Base-by-base conservation (phyloP, 1,140 invertebrate species). In the Sinonovacula constricta region DNA sequence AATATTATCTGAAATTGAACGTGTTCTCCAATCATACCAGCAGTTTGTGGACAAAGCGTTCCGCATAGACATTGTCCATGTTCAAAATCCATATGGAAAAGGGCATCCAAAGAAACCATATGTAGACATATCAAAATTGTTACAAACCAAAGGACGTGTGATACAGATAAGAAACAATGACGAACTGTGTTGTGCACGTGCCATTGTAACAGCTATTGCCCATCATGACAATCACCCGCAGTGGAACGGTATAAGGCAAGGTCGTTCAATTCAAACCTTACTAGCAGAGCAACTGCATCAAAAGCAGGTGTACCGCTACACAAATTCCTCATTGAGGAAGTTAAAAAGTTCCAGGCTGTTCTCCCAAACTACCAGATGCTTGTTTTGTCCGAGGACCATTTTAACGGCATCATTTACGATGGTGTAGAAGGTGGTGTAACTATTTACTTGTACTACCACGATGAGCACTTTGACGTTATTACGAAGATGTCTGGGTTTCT, bases 401-500 rank as follows among this genome's bases (percentile, higher is more conserved):
- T n/a, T n/a, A n/a, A n/a, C n/a, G n/a, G n/a, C n/a, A n/a, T n/a
- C n/a, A n/a, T n/a, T n/a, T 66, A 51, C 24, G 45, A 66, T 4
- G 63, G 63, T 12, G 0, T 51, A 30, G 39, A 66, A 30, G 45
- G 63, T 2, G 63, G 63, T 1, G 36, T 39, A 4, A 30, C 59
- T 1, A 63, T 63, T 24, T 67, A 28, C 49, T 18, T 53, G 28
- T 67, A 67, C 36, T 57, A 56, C 22, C 51, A 69, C 22, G 67
- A 56, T 28, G 30, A 56, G n/a, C n/a, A n/a, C n/a, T n/a, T n/a
- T n/a, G n/a, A n/a, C n/a, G n/a, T n/a, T n/a, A n/a, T n/a, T n/a
- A 30, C 51, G 3, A 69, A 36, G 18, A 67, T 67, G 65, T 51
- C 65, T 2, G 65, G 45, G 5, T 67, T 67, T 67, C 26, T 67